Base-by-base conservation (phyloP, 2,113 vertebrate genomes). In the Caretta caretta region DNA sequence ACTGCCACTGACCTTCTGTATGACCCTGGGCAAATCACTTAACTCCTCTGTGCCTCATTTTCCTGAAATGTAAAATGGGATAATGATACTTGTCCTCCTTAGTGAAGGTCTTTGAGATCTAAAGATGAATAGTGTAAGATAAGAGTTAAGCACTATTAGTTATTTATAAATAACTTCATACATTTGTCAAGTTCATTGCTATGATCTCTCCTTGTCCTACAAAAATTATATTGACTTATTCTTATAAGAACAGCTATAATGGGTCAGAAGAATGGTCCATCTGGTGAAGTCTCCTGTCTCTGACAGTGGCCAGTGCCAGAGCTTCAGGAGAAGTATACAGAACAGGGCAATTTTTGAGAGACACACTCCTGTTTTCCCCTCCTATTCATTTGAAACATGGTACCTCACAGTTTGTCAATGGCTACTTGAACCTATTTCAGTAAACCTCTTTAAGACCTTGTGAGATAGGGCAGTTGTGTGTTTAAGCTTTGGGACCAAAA, bases 141-240 rank as follows among this genome's bases (percentile, higher is more conserved):
- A 49, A n/a, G 6, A 87, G 31, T 5, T 82, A 54, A 86, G 49
- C 79, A 88, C 3, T 62, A 62, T 5, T 22, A 2, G 17, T 48
- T 86, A 53, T 83, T 62, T 59, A 46, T 42, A 85, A 83, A 2
- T 50, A 90, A 81, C 42, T 79, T 2, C 13, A 82, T 3, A 25
- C 29, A 54, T 80, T 2, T 9, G 56, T 85, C 31, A 83, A 83
- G 84, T 46, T 78, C 0, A 85, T 24, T 6, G 6, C 56, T 69
- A 0, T 27, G 53, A 25, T 50, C 6, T 2, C 0, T 69, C 84
- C 0, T 8, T 83, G 5, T 50, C n/a, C 53, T 8, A 6, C 2
- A 50, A 86, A 92, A 65, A 84, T 46, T 4, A 78, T 11, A 69
- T 12, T 82, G 20, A 65, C 51, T 51, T 85, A 3, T 31, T 75